These are phyloP conservation scores for Conus betulinus DNA, from an alignment of 1,140 invertebrate genomes.

Conservation along the genomic window DNA sequence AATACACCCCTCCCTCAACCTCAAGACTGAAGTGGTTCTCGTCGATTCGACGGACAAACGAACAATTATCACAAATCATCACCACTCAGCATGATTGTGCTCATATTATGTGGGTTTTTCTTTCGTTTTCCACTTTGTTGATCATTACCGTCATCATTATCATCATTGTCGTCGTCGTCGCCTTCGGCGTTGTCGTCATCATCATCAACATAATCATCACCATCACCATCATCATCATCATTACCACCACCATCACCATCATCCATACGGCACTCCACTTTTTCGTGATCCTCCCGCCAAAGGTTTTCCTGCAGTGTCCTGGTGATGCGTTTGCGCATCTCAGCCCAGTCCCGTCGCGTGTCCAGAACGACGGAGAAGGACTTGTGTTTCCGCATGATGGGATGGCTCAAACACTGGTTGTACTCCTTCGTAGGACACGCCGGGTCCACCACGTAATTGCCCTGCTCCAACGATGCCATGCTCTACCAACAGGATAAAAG, in stretches of 20 bases:
- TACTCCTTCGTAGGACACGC: slow-evolving; percentile 3
- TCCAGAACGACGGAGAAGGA: background rate
- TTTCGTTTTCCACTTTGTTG: background rate
- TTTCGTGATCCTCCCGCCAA: slow-evolving; percentile 18
- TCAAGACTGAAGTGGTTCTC: no score
- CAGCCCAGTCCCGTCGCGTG: background rate
- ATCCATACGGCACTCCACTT: background rate
- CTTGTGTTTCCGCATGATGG: background rate
- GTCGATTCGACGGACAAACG: no score
- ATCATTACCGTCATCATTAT: background rate
- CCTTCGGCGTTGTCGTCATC: background rate
- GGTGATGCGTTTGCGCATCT: background rate
- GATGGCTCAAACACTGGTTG: background rate
- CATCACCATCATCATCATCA: slow-evolving; percentile 22
- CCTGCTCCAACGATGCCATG: background rate
- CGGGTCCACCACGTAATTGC: background rate
- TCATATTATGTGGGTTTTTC: no score
- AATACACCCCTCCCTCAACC: no score
- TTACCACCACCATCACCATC: slow-evolving; percentile 13
- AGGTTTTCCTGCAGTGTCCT: background rate
- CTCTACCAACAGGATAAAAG: background rate
- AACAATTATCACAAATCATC: no score
- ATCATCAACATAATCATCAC: background rate
- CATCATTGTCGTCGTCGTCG: background rate
- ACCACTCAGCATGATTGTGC: no score